Evolutionary conservation across 2,797 vertebrate genomes (phyloP).

Genomic region (Syndactyla subalaris): DNA sequence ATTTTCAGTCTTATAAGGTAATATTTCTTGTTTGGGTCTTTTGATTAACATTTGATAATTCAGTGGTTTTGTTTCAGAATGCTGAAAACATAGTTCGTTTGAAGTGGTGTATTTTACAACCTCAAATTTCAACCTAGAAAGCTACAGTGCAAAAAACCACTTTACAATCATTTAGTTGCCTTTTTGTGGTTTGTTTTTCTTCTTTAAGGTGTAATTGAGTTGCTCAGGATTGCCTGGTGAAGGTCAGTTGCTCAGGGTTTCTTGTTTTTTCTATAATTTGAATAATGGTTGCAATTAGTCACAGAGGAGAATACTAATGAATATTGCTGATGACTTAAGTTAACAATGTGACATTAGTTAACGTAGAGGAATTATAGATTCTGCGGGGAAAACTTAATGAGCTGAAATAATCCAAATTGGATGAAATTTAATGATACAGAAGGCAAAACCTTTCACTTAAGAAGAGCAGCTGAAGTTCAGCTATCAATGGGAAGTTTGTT

Average conservation of each 20-base stretch:
- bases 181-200: not conserved
- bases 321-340: not conserved
- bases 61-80: not conserved
- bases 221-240: not conserved
- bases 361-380: not conserved
- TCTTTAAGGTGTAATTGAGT: not conserved
- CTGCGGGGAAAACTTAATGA: not conserved
- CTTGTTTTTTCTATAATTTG: not conserved
- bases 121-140: not conserved
- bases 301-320: not conserved
- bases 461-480: not conserved
- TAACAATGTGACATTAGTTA: not conserved
- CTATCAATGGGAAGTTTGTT: not conserved
- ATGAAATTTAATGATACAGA: not conserved
- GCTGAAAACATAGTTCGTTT: not conserved
- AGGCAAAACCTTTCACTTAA: not conserved
- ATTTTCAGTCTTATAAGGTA: not conserved
- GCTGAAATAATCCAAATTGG: not conserved
- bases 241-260: not conserved
- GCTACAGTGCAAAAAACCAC: not conserved
- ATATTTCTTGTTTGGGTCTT: not conserved
- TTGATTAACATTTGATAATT: not conserved
- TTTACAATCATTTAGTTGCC: not conserved
- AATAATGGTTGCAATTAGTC: not conserved
- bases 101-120: not conserved